Percentiles rank a stretch among this genome's conserved stretches.
These are phyloP conservation scores for Drosophila triauraria DNA, from an alignment of 1,140 invertebrate genomes.

Conservation along the genomic window DNA sequence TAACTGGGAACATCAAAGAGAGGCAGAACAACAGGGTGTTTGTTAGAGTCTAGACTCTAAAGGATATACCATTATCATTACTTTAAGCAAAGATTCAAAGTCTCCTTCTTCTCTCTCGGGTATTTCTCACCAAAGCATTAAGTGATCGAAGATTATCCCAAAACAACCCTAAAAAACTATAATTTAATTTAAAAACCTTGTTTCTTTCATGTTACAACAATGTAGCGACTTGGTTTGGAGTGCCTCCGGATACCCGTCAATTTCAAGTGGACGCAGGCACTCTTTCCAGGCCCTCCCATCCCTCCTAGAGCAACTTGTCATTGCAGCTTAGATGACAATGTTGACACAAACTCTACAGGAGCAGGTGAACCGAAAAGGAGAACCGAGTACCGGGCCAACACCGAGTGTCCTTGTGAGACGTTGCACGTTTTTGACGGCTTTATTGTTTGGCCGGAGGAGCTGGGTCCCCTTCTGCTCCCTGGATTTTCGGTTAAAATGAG, in stretches of 20 bases:
- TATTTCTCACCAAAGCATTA: too few relatives aligned
- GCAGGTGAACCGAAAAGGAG: slow-evolving; percentile 22
- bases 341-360: slow-evolving; percentile 23
- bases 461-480: background rate
- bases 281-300: background rate
- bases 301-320: slow-evolving; percentile 29
- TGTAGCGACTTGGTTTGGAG: background rate
- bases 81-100: background rate
- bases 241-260: slow-evolving; percentile 6
- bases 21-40: too few relatives aligned
- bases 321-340: slow-evolving; percentile 49
- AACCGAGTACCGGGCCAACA: slow-evolving; percentile 2
- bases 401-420: slow-evolving; percentile 49
- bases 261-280: background rate
- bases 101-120: too few relatives aligned
- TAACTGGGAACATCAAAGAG: background rate
- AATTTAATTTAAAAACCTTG: slow-evolving; percentile 1
- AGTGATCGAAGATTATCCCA: background rate
- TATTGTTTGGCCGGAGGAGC: slow-evolving; percentile 67
- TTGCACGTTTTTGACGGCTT: slow-evolving; percentile 75
- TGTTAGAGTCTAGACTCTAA: background rate
- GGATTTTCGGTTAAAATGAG: slow-evolving; percentile 58
- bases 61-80: background rate
- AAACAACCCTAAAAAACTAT: background rate
- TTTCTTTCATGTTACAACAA: background rate